Evolutionary conservation across 2,797 vertebrate species (phyloP).

Genomic region (Thripadectes ignobilis): DNA sequence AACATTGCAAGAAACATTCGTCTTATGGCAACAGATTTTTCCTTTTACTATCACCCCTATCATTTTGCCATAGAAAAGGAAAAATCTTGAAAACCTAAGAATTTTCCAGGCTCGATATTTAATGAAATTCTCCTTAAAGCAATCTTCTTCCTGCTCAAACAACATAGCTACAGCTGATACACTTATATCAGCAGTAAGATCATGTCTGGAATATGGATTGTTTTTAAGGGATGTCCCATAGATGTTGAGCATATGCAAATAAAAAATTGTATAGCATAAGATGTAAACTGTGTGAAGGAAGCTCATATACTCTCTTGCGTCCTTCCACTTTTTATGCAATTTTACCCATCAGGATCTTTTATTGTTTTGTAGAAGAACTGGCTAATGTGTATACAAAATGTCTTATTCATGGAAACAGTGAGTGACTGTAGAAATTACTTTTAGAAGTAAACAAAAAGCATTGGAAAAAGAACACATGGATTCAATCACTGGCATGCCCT

Average conservation of each 20-base stretch:
- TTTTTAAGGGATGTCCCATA: background rate
- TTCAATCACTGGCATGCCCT: background rate
- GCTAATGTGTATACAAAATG: background rate
- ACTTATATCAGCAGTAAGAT: background rate
- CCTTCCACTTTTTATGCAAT: background rate
- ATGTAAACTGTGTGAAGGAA: background rate
- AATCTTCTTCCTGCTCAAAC: background rate
- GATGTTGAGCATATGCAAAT: background rate
- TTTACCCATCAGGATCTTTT: background rate
- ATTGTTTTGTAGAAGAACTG: background rate
- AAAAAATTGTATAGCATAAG: background rate
- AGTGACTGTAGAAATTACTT: background rate
- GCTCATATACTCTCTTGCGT: background rate
- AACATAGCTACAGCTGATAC: background rate
- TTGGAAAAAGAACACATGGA: background rate
- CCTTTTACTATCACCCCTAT: background rate
- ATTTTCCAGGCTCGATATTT: background rate
- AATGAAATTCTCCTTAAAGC: background rate
- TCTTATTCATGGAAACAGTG: background rate
- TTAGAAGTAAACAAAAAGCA: background rate
- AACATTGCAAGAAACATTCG: background rate
- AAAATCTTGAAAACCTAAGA: background rate
- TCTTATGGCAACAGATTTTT: background rate
- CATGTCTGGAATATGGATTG: background rate
- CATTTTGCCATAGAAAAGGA: background rate